A percentile compares a stretch with the other conserved stretches of the same genome.
phyloP scores from a whole-genome alignment of 2,797 vertebrate species.

The Urocyon cinereoargenteus region DNA sequence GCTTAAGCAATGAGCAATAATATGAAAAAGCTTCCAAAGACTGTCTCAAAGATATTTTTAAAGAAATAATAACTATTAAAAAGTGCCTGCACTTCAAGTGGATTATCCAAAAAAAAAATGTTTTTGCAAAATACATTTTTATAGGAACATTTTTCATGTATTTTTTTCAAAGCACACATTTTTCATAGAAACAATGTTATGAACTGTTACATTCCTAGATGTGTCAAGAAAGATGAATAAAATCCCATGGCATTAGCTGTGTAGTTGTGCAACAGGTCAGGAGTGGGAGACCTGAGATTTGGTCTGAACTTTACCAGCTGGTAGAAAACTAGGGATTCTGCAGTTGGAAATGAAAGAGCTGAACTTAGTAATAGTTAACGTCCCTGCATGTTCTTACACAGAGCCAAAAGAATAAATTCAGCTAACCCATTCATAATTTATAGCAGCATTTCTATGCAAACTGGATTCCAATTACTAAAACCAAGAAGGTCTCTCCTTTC shows the following conservation, averaged over 20 bases:
- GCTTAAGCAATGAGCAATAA: neutral
- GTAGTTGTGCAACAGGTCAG: neutral
- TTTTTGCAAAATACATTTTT: neutral
- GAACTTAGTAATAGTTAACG: neutral
- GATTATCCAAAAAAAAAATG: neutral
- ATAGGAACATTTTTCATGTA: neutral
- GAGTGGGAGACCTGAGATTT: neutral
- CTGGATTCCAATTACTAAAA: neutral
- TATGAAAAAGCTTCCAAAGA: neutral
- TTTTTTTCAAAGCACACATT: neutral
- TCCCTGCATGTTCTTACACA: neutral
- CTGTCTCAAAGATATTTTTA: neutral
- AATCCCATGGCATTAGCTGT: neutral
- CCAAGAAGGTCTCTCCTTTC: neutral
- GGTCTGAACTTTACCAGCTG: neutral
- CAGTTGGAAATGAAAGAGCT: neutral
- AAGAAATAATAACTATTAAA: neutral
- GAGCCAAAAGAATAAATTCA: neutral
- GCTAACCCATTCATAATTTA: neutral
- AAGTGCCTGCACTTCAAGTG: neutral
- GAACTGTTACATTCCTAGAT: neutral
- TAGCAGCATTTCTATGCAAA: neutral
- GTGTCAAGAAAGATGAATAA: constrained; percentile 2
- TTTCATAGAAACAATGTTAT: neutral
- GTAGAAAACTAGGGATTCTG: neutral